Conservation (phyloP, 2,113 vertebrate species). For the Sciurus niger region DNA sequence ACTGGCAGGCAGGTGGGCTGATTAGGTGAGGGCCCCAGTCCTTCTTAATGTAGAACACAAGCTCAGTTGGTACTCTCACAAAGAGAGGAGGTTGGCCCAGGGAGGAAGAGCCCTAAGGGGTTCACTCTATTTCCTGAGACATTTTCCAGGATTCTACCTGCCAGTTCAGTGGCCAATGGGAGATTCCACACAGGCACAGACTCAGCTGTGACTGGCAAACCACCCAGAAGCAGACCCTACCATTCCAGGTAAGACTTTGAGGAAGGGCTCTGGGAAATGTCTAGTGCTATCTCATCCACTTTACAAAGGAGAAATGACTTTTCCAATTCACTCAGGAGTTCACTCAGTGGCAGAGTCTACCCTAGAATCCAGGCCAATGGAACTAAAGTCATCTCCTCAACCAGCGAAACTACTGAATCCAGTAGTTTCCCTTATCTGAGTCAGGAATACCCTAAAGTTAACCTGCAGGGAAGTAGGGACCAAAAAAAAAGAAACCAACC, state of each 20-base stretch:
- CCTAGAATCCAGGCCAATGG: not conserved
- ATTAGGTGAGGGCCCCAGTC: not conserved
- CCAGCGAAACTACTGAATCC: not conserved
- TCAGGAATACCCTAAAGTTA: constrained; percentile 27
- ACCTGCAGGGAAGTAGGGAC: not conserved
- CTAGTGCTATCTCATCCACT: not conserved
- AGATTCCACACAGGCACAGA: not conserved
- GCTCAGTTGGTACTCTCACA: not conserved
- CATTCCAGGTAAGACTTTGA: not conserved
- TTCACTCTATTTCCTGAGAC: not conserved
- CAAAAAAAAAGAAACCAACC: not conserved
- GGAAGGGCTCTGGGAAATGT: not conserved
- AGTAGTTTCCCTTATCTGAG: not conserved
- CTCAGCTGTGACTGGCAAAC: not conserved
- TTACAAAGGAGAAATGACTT: not conserved
- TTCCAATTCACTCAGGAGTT: not conserved
- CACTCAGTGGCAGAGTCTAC: not conserved
- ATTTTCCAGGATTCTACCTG: not conserved
- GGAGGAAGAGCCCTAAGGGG: not conserved
- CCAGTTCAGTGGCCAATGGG: not conserved
- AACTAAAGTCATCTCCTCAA: not conserved
- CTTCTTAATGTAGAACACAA: not conserved
- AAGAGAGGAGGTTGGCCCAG: not conserved
- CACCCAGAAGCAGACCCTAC: not conserved
- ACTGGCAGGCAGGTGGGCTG: not conserved